Conservation (phyloP, 2,113 vertebrate species). For the Rhinopithecus roxellana region DNA sequence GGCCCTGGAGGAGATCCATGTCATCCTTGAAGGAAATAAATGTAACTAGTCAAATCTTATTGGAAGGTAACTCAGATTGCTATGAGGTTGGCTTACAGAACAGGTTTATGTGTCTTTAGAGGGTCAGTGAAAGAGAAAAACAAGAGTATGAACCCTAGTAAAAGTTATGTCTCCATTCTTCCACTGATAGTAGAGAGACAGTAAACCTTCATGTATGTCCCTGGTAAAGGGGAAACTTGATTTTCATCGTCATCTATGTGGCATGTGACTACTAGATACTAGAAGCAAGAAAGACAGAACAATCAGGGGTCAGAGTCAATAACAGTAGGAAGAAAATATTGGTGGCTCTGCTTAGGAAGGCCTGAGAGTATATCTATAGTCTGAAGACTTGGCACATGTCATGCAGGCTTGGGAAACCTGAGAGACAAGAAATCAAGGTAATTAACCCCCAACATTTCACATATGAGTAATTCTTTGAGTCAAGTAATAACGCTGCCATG, state of each 20-base stretch:
- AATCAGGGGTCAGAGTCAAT: accelerated
- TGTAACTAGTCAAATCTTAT: neutral
- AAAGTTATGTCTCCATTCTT: neutral
- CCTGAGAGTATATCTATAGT: too few species aligned
- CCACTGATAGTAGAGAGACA: neutral
- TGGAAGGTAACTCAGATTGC: neutral
- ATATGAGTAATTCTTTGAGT: neutral
- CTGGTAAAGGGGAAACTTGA: neutral
- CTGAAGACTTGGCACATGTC: neutral
- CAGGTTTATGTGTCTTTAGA: neutral
- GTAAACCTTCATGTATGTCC: neutral
- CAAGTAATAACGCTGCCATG: neutral
- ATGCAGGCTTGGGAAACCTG: neutral
- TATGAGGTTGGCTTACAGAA: neutral
- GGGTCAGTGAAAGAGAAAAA: neutral
- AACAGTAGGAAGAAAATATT: neutral
- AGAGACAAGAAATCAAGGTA: neutral
- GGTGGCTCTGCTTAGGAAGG: neutral
- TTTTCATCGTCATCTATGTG: neutral
- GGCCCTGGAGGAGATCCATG: slow-evolving; percentile 31
- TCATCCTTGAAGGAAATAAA: slow-evolving; percentile 21
- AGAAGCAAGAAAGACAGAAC: neutral
- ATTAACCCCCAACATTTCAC: neutral
- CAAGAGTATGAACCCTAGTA: neutral
- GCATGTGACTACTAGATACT: neutral